Percentiles rank a stretch among this genome's conserved stretches.
Evolutionary conservation across 2,113 vertebrate genomes (phyloP).

Genomic region (Tetrax tetrax): DNA sequence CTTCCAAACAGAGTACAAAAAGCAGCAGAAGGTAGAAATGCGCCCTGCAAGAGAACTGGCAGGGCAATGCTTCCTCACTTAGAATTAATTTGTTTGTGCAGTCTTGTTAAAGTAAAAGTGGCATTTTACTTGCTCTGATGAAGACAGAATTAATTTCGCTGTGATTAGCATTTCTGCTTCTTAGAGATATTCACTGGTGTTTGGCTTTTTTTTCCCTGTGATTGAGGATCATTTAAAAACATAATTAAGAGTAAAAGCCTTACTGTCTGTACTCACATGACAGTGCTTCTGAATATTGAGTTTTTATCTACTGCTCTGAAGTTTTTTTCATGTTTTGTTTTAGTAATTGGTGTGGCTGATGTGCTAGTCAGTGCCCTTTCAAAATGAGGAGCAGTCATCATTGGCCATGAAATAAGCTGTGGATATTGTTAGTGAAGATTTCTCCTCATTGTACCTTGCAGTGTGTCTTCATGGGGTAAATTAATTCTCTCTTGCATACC

Average conservation of each 20-base stretch:
- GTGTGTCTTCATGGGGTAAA: background rate
- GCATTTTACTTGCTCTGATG: conserved; percentile 56
- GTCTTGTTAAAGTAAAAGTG: conserved; percentile 43
- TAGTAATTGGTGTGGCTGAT: background rate
- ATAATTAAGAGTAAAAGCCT: conserved; percentile 2
- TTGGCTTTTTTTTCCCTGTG: background rate
- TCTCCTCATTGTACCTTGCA: background rate
- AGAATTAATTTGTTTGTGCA: conserved; percentile 55
- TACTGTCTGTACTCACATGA: background rate
- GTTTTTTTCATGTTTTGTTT: background rate
- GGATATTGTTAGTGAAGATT: background rate
- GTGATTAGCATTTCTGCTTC: conserved; percentile 37
- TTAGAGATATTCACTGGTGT: background rate
- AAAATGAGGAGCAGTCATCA: background rate
- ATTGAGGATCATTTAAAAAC: background rate
- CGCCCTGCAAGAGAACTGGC: background rate
- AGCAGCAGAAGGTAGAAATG: conserved; percentile 20
- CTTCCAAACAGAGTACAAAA: background rate
- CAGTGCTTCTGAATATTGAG: background rate
- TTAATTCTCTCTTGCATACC: background rate
- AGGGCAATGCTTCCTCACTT: background rate
- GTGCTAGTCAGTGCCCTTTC: background rate
- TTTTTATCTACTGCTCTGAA: background rate
- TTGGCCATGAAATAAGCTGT: background rate
- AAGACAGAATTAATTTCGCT: conserved; percentile 47